phyloP scores from a whole-genome alignment of 1,140 invertebrate species.

The Eurosta solidaginis region DNA sequence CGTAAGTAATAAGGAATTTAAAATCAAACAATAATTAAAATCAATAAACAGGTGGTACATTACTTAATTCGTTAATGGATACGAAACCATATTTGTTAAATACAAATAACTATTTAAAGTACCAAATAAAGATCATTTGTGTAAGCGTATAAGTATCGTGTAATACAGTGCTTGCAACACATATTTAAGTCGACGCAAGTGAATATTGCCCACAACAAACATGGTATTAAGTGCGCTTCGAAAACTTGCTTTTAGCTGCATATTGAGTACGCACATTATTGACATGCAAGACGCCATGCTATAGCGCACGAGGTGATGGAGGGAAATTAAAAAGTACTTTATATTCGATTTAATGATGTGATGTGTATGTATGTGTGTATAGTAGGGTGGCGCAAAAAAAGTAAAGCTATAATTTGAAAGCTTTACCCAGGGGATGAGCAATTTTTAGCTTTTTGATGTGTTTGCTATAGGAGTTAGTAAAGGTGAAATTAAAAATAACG shows the following conservation, averaged over 20 bases:
- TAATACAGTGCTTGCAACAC: not conserved
- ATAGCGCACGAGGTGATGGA: not conserved
- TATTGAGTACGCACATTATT: slow-evolving; percentile 1
- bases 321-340: not conserved
- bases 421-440: too few species aligned
- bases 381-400: too few species aligned
- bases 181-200: not conserved
- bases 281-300: slow-evolving; percentile 18
- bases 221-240: too few species aligned
- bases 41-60: not conserved
- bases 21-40: not conserved
- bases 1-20: not conserved
- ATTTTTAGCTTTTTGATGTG: too few species aligned
- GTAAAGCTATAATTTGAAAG: too few species aligned
- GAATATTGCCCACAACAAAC: too few species aligned
- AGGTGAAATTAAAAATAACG: too few species aligned
- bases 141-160: too few species aligned
- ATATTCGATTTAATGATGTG: not conserved
- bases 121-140: not conserved
- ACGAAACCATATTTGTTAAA: not conserved
- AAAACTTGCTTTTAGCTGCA: too few species aligned
- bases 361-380: too few species aligned
- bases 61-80: not conserved
- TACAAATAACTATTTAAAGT: not conserved
- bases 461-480: too few species aligned